Evolutionary conservation across 2,888 invertebrate species (phyloP), one percentile per base, ranked within the genome.

Genomic region (Caenorhabditis sulstoni): DNA sequence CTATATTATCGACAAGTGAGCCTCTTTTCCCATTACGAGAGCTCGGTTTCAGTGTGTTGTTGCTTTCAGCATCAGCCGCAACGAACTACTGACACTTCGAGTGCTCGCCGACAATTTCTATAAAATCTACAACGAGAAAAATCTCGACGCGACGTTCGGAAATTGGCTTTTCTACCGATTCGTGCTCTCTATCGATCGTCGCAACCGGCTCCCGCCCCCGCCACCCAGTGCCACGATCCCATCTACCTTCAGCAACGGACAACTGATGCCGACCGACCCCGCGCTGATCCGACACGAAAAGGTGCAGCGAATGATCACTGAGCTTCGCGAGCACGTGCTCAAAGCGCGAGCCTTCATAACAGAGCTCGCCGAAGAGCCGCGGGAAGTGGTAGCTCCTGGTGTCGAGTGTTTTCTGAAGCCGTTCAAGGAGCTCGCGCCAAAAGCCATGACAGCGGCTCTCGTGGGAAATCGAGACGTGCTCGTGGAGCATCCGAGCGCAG

Each of bases 171-270:
- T 77, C 62, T 78, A 75, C 41, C 73, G 80, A 14, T 83, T 76
- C 52, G 64, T 78, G 3, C 57, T 82, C 0, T 49, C 75, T 1
- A 77, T 83, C 12, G 77, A 79, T 20, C 39, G 74, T 2, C 62
- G 71, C 9, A 73, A 79, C 29, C 81, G 84, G 3, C 73, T 88
- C 8, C 85, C 85, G 5, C 55, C 76, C 5, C 84, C 87, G 2
- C 62, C 82, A 0, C 84, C 82, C 0, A 81, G 82, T 44, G 87
- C 86, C 7, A 88, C 88, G 0, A 85, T 88, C 70, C 86, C 88
- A 65, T 81, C 70, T 0, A 61, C 65, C 12, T 58, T 62, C 18
- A 59, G 61, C 18, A 64, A 74, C 45, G 64, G 65, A 29, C 79
- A 79, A 23, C 14, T 74, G 29, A 65, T 67, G 57, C 55, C 70